These are phyloP conservation scores for Mustelus asterias DNA, from an alignment of 2,113 vertebrate species.

Conservation along the genomic window DNA sequence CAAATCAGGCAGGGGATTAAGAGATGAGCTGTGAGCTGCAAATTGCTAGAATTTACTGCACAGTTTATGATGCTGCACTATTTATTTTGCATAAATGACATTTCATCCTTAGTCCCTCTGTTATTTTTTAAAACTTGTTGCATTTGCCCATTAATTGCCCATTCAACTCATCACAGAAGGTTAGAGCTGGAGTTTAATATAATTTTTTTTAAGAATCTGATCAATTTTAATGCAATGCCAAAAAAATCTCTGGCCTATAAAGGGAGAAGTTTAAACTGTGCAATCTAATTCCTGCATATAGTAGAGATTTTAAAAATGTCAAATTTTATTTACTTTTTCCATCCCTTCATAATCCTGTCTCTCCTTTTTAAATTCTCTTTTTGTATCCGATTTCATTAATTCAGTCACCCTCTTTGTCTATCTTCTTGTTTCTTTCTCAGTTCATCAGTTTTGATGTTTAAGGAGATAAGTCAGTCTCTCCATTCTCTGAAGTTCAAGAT, in stretches of 20 bases:
- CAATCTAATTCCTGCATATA: not conserved
- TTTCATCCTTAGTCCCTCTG: not conserved
- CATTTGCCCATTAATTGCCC: not conserved
- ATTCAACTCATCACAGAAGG: not conserved
- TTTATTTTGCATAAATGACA: not conserved
- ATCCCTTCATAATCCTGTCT: not conserved
- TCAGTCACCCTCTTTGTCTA: not conserved
- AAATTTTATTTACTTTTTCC: not conserved
- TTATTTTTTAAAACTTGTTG: not conserved
- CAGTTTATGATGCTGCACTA: not conserved
- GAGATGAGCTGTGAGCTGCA: not conserved
- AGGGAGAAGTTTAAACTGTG: not conserved
- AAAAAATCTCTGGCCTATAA: not conserved
- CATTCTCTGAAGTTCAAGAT: not conserved
- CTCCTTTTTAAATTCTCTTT: not conserved
- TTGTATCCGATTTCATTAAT: not conserved
- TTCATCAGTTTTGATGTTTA: not conserved
- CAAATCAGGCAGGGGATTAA: not conserved
- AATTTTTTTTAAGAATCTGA: not conserved
- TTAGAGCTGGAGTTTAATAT: not conserved
- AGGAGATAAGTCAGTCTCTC: not conserved
- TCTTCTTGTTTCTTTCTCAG: not conserved
- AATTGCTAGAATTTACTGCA: not conserved
- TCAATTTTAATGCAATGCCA: not conserved
- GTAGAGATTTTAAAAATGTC: not conserved